phyloP scores from a whole-genome alignment of 2,113 vertebrate species.

The Erpornis zantholeuca region DNA sequence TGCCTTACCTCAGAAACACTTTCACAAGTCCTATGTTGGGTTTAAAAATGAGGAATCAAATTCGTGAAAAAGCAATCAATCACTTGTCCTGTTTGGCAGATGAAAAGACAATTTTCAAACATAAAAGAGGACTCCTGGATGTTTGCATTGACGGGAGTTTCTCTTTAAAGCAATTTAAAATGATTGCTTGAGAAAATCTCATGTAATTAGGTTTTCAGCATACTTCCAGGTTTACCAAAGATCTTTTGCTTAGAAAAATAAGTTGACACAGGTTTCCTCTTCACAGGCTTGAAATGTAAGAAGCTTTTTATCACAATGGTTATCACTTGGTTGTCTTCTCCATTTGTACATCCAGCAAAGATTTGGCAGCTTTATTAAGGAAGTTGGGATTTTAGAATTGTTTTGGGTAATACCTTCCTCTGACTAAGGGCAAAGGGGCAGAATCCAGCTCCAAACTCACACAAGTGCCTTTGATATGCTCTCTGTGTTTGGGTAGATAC shows the following conservation, averaged over 20 bases:
- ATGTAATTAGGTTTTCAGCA: neutral
- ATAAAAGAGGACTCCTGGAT: neutral
- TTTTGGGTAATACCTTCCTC: neutral
- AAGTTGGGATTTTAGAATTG: neutral
- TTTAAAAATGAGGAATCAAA: neutral
- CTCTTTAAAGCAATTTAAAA: neutral
- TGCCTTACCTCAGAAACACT: neutral
- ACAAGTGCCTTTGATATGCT: neutral
- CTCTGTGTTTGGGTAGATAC: neutral
- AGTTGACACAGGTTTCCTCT: neutral
- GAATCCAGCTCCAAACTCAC: neutral
- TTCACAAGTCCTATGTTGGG: neutral
- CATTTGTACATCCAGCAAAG: neutral
- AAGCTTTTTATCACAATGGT: neutral
- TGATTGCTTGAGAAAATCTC: neutral
- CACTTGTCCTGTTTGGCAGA: neutral
- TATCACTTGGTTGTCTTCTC: neutral
- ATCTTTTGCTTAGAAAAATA: neutral
- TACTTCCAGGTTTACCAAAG: neutral
- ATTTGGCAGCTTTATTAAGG: neutral
- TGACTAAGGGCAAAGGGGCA: neutral
- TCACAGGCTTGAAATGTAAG: neutral
- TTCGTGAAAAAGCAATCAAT: neutral
- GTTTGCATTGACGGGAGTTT: neutral
- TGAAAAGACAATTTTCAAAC: neutral